These are phyloP conservation scores for Podargus strigoides DNA, from an alignment of 2,797 vertebrate species.

Conservation along the genomic window DNA sequence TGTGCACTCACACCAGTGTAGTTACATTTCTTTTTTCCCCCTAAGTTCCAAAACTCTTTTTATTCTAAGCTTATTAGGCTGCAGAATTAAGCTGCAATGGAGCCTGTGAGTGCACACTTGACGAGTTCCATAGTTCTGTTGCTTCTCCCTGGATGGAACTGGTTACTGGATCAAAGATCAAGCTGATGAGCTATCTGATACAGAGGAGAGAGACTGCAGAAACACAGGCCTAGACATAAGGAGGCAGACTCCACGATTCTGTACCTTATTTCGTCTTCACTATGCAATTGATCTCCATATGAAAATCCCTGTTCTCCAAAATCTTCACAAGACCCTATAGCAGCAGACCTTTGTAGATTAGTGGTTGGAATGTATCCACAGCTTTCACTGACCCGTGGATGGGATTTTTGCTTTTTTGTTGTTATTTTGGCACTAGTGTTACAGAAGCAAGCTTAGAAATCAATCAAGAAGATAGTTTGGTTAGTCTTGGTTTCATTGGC, in stretches of 20 bases:
- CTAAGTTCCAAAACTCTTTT: not conserved
- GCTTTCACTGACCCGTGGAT: not conserved
- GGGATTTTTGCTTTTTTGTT: not conserved
- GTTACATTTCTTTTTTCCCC: not conserved
- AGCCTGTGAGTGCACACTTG: not conserved
- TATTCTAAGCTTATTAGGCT: not conserved
- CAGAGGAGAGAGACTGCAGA: not conserved
- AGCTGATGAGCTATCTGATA: not conserved
- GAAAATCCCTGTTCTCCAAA: not conserved
- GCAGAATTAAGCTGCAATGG: not conserved
- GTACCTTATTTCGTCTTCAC: not conserved
- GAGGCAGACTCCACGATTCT: not conserved
- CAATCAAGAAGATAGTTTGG: not conserved
- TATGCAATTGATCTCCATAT: not conserved
- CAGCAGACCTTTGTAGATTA: not conserved
- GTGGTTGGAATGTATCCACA: not conserved
- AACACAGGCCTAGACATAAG: not conserved
- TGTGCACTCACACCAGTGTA: not conserved
- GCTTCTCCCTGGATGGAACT: not conserved
- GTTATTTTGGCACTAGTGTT: not conserved
- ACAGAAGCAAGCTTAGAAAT: not conserved
- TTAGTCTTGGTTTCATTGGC: not conserved
- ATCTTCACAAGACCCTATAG: rapidly evolving
- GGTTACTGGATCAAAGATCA: not conserved
- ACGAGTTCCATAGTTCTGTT: not conserved